phyloP scores from a whole-genome alignment of 2,797 vertebrate genomes.

The Enteromius afrohamiltoni region DNA sequence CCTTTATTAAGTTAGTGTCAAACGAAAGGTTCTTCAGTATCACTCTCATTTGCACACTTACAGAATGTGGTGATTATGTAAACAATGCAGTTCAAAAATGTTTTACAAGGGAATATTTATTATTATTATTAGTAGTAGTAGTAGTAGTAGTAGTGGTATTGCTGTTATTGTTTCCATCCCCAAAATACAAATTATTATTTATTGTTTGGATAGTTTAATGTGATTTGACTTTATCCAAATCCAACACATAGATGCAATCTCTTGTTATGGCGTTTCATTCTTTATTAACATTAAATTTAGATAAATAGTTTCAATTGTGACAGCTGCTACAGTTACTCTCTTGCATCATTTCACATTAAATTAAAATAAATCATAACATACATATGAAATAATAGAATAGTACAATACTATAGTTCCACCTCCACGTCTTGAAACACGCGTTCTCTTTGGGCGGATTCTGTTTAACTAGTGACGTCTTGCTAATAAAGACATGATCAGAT shows the following conservation, averaged over 20 bases:
- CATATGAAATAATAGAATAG: background rate
- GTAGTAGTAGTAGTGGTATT: no score
- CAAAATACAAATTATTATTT: no score
- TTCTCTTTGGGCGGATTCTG: no score
- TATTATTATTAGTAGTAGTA: no score
- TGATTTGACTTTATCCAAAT: background rate
- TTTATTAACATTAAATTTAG: background rate
- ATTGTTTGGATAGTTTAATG: no score
- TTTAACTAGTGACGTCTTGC: background rate
- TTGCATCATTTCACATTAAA: background rate
- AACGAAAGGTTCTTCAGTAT: no score
- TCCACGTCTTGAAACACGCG: background rate
- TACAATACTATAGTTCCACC: background rate
- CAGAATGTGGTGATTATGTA: no score
- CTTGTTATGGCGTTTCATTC: background rate
- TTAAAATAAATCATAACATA: background rate
- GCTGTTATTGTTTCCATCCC: no score
- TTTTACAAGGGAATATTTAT: background rate
- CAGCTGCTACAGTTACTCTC: background rate
- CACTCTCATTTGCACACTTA: no score
- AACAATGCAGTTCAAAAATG: background rate
- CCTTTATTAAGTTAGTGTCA: background rate
- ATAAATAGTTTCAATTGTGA: background rate
- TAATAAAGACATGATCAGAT: conserved; percentile 36
- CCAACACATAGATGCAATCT: no score